Evolutionary conservation across 1,140 invertebrate genomes (phyloP), one percentile per base, ranked within the genome.

Genomic region (Brachionus angularis): DNA sequence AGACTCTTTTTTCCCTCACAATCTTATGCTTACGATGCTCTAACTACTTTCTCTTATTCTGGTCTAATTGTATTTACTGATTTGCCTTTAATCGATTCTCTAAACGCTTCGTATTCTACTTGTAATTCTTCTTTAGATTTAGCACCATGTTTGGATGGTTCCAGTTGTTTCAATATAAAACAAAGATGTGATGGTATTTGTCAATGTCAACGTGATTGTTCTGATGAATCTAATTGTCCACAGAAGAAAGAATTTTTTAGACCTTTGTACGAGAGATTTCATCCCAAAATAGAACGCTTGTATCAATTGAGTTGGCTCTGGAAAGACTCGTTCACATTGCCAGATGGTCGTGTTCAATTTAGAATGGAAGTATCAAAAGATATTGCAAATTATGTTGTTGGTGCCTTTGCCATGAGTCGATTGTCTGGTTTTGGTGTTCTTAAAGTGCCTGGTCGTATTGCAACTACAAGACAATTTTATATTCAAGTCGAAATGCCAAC

Each of bases 401-500:
- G 89, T 21, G 91, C 89, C 0, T 91, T 96, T 77, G 89, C 90
- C 72, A 88, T 96, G 81, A 93, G 91, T 75, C 88, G 88, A 4
- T 86, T 86, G 0, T 82, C 85, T 44, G 93, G 93, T 1, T 89
- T 96, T 72, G 91, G 92, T 10, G 88, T 97, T 85, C 78, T 94
- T 27, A 83, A 85, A 8, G 84, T 83, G 53, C 88, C 91, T 0
- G 83, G 78, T 85, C 88, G 80, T 76, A 78, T 78, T 71, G 77
- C 80, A 31, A 91, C 89, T 3, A 86, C 91, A 0, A 82, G 91
- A 18, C 91, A 91, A 25, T 95, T 97, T 84, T 96, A 89, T 79
- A 94, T 96, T 49, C 91, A 91, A 75, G 89, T 96, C 10, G 93
- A 97, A 80, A 92, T 94, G 84, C 93, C 94, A 0, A 84, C 83